Base-by-base conservation (phyloP, 2,888 invertebrate species). In the Nudaria mundana region DNA sequence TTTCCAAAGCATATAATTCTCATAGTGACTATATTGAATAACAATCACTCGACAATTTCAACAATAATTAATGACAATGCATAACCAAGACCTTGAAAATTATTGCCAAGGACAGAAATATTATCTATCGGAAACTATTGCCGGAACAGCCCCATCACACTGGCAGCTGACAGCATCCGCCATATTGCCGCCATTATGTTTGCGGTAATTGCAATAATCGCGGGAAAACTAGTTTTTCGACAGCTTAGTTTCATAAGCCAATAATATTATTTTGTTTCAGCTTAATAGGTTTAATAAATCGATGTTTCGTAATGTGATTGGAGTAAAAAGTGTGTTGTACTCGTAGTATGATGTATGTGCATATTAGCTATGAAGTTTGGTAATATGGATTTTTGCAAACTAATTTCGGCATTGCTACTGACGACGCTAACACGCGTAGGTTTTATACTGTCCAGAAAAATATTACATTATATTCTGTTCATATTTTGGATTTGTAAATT, bases 141-240 rank as follows among this genome's bases (percentile, higher is more conserved):
- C 72, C 71, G 73, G 76, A 75, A 76, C 69, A 68, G 66, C 59
- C 62, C 68, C 66, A 75, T 76, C 74, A 74, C 40, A 56, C 48
- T 67, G 72, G 66, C 69, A 65, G 56, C 48, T 67, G 72, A 67
- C 69, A 65, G 51, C 36, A 23, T 24, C 48, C 59, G 43, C 51
- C 53, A 64, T 51, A 63, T 64, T 61, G 40, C 41, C 12, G 14
- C 6, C 55, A 61, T 51, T 62, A 63, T 61, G 56, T 43, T 41
- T 47, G 49, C 47, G 46, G 52, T 61, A 55, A 65, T 63, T 49
- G 28, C 52, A 56, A 50, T 52, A 55, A 45, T 42, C 52, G 58
- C 62, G 62, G 63, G 59, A 55, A 63, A 60, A 57, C 43, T 56
- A 57, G 56, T 52, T 50, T 45, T 59, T 54, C 54, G 48, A 40